Base-by-base conservation (phyloP, 2,113 vertebrate species). In the Dendropsophus ebraccatus region DNA sequence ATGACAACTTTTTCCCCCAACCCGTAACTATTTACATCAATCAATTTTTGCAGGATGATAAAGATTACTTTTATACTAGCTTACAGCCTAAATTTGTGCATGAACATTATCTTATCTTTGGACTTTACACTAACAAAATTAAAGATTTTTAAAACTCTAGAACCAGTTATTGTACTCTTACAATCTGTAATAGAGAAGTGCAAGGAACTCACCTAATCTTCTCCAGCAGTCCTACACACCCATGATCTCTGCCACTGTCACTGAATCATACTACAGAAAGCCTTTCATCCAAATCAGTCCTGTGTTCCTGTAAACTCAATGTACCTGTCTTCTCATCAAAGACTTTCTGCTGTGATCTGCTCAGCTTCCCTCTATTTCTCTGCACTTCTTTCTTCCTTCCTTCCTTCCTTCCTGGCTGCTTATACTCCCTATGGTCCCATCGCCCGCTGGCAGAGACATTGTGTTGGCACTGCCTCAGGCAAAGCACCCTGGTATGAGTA, bases 331-430 rank as follows among this genome's bases (percentile, higher is more conserved):
- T 78, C 62, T 72, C 65, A 74, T 25, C 50, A 75, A 72, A 76
- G 72, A 73, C 50, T 81, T 52, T 87, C n/a, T 81, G 69, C 69
- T 81, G 78, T 81, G 85, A 74, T 80, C 78, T 19, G 77, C 72
- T 28, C n/a, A 80, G 65, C 76, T 73, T 87, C 52, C 78, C 54
- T 54, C 56, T 79, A 50, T 70, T 70, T 73, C 50, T 80, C 52
- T 74, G 35, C 32, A 50, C 35, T 17, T 67, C 41, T 41, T 62
- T 56, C 76, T 74, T 50, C 30, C 69, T 86, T 86, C 85, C 84
- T 86, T 86, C 65, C 84, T 86, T 87, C 85, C 85, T 87, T 87
- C 85, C 85, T 87, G 77, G 60, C 69, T 74, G 67, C 54, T 56
- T 62, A 56, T 45, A 74, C 52, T 87, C 85, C 85, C 85, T 62